Base-by-base conservation (phyloP, 2,888 invertebrate genomes). In the Hemistola chrysoprasaria region DNA sequence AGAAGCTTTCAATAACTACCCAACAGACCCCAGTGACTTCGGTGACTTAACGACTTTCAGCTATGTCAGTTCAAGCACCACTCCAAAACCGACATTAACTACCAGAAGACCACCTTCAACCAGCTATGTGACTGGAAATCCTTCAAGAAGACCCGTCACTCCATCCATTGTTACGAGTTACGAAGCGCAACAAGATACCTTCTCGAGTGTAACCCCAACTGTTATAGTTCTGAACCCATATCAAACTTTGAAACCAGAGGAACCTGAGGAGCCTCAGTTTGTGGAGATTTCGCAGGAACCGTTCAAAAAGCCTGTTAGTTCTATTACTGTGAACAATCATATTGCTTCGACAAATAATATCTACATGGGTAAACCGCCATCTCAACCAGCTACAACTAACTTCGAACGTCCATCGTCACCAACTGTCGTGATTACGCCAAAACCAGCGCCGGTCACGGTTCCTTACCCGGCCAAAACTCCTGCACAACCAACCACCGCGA, bases 381-480 rank as follows among this genome's bases (percentile, higher is more conserved):
- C 87, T 1, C 2, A 16, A 16, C 58, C 74, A 0, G 50, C 59
- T 8, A 56, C 50, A 1, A 35, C 39, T 1, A 6, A 60, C 6
- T 87, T 90, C 5, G 90, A 91, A 20, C 82, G 82, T 35, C 92
- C 83, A 0, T 78, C 93, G 6, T 89, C 90, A 0, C 92, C 93
- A 1, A 93, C 93, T 0, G 86, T 93, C 3, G 80, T 92, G 2
- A 93, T 93, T 6, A 94, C 94, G 1, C 93, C 93, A 1, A 94
- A 93, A 66, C 94, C 93, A 1, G 90, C 90, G 0, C 70, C 79
- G 0, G 59, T 59, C 0, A 83, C 87, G 0, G 80, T 83, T 8
- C 83, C 85, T 1, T 81, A 73, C 11, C 81, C 86, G 6, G 55
- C 70, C 1, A 81, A 71, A 50, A 51, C 59, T 1, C 58, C 65